Evolutionary conservation across 2,888 invertebrate genomes (phyloP), one percentile per base, ranked within the genome.

Genomic region (Pachydiplax longipennis): DNA sequence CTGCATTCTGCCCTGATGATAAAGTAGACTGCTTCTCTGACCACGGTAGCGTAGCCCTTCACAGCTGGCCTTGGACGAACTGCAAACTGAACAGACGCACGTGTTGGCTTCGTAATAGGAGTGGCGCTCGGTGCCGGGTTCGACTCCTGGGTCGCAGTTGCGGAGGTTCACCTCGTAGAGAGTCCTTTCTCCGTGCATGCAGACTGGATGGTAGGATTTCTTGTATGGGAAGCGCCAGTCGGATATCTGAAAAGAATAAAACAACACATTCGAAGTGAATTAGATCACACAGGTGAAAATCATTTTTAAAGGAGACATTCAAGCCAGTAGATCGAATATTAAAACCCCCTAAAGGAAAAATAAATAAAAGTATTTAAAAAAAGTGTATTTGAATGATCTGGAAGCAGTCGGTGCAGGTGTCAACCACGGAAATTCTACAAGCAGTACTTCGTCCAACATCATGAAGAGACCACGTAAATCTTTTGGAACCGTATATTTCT

Each of bases 171-270:
- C 96, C 25, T 96, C 95, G 0, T 96, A 95, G 90, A 96, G 95
- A 91, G 95, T 95, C 4, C 96, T 95, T 0, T 96, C 96, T 0
- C 96, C 96, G 93, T 98, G 98, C 81, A 97, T 96, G 94, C 98
- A 98, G 0, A 98, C 98, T 0, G 97, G 97, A 93, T 98, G 98
- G 92, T 96, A 96, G 0, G 97, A 97, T 91, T 96, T 96, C 93
- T 98, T 98, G 94, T 96, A 98, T 0, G 98, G 98, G 93, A 98
- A 98, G 93, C 97, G 96, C 97, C 97, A 98, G 94, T 98, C 98
- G 0, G 97, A 96, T 92, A 97, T 96, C 97, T 97, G 93, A 1
- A 93, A 93, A 90, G 90, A 91, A 65, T 48, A 83, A 83, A 31
- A 80, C 13, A n/a, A 18, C 15, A 15, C 65, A 25, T 65, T 22